Evolutionary conservation across 2,888 invertebrate genomes (phyloP), one percentile per base, ranked within the genome.

Genomic region (Nasonovia ribisnigri): DNA sequence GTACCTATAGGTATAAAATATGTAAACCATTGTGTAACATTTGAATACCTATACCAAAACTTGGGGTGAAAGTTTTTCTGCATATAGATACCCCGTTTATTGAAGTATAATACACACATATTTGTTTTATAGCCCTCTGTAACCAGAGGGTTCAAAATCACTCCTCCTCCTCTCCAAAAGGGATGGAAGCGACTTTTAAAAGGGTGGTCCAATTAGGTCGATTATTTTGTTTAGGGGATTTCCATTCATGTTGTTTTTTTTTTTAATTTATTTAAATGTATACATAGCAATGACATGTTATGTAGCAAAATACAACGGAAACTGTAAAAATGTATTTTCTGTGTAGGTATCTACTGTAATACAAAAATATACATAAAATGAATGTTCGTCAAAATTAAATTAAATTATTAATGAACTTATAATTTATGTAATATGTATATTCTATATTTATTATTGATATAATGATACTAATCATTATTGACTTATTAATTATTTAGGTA

Each of bases 101-200:
- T 67, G 26, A 57, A 42, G 4, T 89, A 29, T n/a, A 60, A 42
- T 43, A 57, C 13, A 11, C n/a, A 43, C 91, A 84, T 84, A 84
- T 84, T 84, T 57, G 43, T 84, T 57, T 43, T 84, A 48, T 42
- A 54, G n/a, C 43, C 84, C 91, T 84, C 46, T 89, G 20, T 84
- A 0, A 42, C 24, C 8, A 90, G 11, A 91, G 84, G 91, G 91
- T 84, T 43, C 1, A 84, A 57, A 43, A 84, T 57, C 84, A 91
- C 91, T 57, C 91, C 91, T 91, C 84, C 84, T 91, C 84, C n/a
- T 91, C 24, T 57, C 24, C 43, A 57, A 54, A 91, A 84, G 43
- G 11, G 29, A 57, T n/a, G 84, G 43, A 43, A 43, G 10, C 46
- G 29, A 11, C 42, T 57, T 67, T 48, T 24, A n/a, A 90, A 46